Conservation (phyloP, 2,797 vertebrate species). For the Acomys russatus region DNA sequence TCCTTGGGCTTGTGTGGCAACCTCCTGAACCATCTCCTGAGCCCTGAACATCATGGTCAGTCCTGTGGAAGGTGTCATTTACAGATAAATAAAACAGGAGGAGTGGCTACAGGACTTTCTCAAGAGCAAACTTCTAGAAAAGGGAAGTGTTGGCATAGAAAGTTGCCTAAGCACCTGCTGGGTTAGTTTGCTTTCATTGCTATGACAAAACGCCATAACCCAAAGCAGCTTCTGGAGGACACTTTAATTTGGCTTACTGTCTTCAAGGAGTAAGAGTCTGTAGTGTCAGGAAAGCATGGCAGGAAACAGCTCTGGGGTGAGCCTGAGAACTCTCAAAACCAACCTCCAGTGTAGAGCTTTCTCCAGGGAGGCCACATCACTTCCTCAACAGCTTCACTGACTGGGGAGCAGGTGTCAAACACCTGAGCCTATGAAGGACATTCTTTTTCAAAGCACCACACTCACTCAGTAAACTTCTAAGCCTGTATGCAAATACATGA, state of each 20-base stretch:
- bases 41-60: not conserved
- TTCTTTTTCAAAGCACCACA: not conserved
- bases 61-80: not conserved
- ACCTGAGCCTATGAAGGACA: not conserved
- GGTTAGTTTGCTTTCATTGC: not conserved
- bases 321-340: not conserved
- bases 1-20: not conserved
- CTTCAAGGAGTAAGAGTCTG: not conserved
- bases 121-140: not conserved
- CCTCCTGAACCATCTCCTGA: not conserved
- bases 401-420: not conserved
- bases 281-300: not conserved
- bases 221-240: not conserved
- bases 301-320: not conserved
- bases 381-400: no score
- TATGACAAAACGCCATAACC: not conserved
- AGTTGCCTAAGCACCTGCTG: no score
- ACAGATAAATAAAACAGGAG: not conserved
- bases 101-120: not conserved
- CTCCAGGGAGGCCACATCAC: not conserved
- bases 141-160: not conserved
- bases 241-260: not conserved
- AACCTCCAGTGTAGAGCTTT: not conserved
- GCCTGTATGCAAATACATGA: fast-evolving
- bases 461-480: no score